phyloP scores from a whole-genome alignment of 2,888 invertebrate genomes.

The Lithodes maja region DNA sequence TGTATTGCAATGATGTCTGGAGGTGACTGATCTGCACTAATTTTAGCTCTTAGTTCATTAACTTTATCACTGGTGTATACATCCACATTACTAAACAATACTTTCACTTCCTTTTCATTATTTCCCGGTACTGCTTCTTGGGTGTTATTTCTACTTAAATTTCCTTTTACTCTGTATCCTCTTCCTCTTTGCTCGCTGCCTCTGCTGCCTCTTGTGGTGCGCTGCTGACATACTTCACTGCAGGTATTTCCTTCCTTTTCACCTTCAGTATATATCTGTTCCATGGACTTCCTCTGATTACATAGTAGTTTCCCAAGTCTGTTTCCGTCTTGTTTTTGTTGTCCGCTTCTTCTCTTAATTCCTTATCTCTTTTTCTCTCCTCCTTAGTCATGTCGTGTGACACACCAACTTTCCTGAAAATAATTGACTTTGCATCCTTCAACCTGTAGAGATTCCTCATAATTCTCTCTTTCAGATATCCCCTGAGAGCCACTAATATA shows the following conservation, averaged over 20 bases:
- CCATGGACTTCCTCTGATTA: conserved; percentile 4
- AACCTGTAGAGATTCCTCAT: background rate
- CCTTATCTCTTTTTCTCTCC: background rate
- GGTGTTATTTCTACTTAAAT: no score
- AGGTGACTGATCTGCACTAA: conserved; percentile 5
- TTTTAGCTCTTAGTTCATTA: conserved; percentile 10
- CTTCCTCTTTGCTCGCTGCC: background rate
- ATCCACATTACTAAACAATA: conserved; percentile 8
- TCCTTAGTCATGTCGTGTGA: background rate
- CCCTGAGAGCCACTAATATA: background rate
- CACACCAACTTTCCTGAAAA: background rate
- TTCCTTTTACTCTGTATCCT: background rate
- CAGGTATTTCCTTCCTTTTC: conserved; percentile 8
- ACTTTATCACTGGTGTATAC: background rate
- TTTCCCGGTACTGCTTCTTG: no score
- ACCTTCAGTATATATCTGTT: conserved; percentile 13
- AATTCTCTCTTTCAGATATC: background rate
- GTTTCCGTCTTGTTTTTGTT: background rate
- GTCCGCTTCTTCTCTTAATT: background rate
- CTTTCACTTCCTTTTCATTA: background rate
- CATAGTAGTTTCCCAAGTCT: conserved; percentile 4
- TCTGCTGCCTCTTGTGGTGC: background rate
- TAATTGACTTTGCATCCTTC: conserved; percentile 9
- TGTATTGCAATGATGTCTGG: background rate
- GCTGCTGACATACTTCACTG: background rate